phyloP scores from a whole-genome alignment of 2,113 vertebrate species.

The Podarcis muralis region DNA sequence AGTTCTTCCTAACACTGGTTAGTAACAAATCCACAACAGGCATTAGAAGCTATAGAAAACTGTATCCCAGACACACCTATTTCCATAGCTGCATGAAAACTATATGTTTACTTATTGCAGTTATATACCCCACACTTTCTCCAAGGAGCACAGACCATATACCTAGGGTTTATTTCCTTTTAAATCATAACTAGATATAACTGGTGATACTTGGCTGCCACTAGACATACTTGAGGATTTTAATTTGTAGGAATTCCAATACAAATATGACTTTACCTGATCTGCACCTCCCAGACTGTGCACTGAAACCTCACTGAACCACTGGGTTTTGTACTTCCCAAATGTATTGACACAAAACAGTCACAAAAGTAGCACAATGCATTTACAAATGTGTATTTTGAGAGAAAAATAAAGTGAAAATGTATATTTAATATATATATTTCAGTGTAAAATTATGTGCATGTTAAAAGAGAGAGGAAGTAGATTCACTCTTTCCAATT shows the following conservation, averaged over 20 bases:
- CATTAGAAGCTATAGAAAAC: not conserved
- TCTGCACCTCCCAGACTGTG: not conserved
- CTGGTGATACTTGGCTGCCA: not conserved
- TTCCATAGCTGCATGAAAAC: not conserved
- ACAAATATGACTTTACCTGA: not conserved
- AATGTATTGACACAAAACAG: not conserved
- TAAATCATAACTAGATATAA: not conserved
- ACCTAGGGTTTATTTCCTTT: not conserved
- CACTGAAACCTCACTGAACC: not conserved
- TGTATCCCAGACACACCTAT: not conserved
- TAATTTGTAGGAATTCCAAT: not conserved
- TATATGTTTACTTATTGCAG: not conserved
- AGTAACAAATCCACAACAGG: not conserved
- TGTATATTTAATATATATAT: not conserved
- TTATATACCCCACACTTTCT: not conserved
- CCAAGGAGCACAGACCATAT: not conserved
- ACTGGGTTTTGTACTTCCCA: not conserved
- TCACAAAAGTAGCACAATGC: not conserved
- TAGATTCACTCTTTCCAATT: not conserved
- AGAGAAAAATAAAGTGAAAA: not conserved
- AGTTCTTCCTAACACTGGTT: not conserved
- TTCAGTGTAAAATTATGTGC: not conserved
- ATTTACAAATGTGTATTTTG: not conserved
- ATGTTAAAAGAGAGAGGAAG: not conserved
- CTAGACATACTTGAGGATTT: not conserved